Conservation (phyloP, 2,113 vertebrate genomes). For the Sceloporus undulatus region DNA sequence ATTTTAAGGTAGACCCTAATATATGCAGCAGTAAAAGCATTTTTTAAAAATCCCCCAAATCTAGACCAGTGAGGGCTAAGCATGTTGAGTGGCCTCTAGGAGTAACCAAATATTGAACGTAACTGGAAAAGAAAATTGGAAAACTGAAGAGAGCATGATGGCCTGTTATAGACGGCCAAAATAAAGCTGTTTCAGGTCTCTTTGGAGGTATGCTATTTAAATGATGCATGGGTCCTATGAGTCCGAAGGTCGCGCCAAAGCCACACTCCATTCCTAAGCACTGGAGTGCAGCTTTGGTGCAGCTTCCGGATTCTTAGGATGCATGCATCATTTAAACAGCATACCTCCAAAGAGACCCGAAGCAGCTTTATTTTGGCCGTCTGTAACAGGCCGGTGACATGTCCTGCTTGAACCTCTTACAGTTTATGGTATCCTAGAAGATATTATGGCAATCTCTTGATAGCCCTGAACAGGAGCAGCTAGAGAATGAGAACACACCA, state of each 20-base stretch:
- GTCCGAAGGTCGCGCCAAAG: too few relatives aligned
- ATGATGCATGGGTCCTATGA: too few relatives aligned
- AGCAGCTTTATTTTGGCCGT: too few relatives aligned
- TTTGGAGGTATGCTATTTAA: too few relatives aligned
- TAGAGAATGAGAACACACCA: neutral
- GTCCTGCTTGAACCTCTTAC: neutral
- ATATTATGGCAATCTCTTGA: neutral
- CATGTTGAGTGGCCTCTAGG: neutral
- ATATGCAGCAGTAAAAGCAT: neutral
- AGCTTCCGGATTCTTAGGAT: too few relatives aligned
- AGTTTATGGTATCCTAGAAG: neutral
- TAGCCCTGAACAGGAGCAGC: neutral
- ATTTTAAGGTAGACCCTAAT: neutral
- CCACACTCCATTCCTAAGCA: too few relatives aligned
- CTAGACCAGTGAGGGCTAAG: neutral
- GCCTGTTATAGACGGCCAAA: too few relatives aligned
- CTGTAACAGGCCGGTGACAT: neutral
- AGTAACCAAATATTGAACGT: neutral
- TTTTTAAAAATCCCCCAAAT: neutral
- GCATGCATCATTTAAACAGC: too few relatives aligned
- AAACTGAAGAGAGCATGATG: neutral
- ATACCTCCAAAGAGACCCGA: too few relatives aligned
- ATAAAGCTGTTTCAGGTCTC: too few relatives aligned
- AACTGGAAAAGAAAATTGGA: neutral
- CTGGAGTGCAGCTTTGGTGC: too few relatives aligned